Percentiles rank a stretch among this genome's conserved stretches.
Evolutionary conservation across 2,888 invertebrate genomes (phyloP).

Genomic region (Nomada lathburiana): DNA sequence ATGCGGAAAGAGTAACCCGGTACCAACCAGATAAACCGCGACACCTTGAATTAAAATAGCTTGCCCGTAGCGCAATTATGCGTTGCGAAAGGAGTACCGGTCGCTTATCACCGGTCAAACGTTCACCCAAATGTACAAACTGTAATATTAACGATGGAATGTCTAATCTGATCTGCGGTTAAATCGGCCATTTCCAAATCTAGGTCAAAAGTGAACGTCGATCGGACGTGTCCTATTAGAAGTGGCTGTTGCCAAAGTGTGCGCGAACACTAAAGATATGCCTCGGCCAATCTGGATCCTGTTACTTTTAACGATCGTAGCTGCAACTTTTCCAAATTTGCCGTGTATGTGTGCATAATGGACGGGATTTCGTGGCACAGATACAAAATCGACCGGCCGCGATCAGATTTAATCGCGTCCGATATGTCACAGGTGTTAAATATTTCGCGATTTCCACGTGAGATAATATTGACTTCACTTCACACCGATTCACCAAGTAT

Average conservation of each 20-base stretch:
- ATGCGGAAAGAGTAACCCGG: not conserved
- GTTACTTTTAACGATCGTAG: not conserved
- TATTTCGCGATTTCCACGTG: not conserved
- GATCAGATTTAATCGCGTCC: not conserved
- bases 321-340: constrained; percentile 12
- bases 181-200: constrained; percentile 44
- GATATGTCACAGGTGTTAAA: not conserved
- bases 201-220: constrained; percentile 64
- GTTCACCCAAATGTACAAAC: constrained; percentile 2
- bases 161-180: constrained; percentile 35
- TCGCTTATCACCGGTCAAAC: not conserved
- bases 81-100: constrained; percentile 2
- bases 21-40: not conserved
- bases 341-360: constrained; percentile 6
- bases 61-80: not conserved
- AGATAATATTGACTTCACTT: not conserved
- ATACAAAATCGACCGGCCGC: not conserved
- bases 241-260: constrained; percentile 7
- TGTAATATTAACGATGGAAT: constrained; percentile 48
- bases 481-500: not conserved
- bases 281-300: not conserved
- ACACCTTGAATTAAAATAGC: not conserved
- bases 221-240: constrained; percentile 44
- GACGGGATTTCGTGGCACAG: not conserved
- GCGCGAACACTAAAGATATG: constrained; percentile 30